A percentile compares a stretch with the other conserved stretches of the same genome.
phyloP scores from a whole-genome alignment of 1,140 invertebrate genomes.

The Orius insidiosus region DNA sequence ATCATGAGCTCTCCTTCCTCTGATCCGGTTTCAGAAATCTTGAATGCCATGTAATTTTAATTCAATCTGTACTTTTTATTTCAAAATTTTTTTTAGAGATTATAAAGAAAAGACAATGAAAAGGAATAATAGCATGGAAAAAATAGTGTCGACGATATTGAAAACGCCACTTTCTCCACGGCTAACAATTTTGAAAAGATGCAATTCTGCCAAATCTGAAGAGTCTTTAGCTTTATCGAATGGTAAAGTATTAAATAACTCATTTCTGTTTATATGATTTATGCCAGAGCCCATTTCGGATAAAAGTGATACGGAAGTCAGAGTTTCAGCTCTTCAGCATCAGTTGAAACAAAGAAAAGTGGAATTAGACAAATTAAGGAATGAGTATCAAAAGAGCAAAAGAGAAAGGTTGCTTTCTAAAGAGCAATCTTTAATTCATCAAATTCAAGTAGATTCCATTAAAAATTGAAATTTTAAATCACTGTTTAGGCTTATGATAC shows the following conservation, averaged over 20 bases:
- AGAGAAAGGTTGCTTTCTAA: slow-evolving; percentile 31
- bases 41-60: too few relatives aligned
- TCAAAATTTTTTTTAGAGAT: too few relatives aligned
- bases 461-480: neutral
- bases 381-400: slow-evolving; percentile 28
- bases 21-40: too few relatives aligned
- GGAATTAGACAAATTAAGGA: slow-evolving; percentile 31
- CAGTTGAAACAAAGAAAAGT: slow-evolving; percentile 29
- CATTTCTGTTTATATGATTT: slow-evolving; percentile 2
- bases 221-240: slow-evolving; percentile 34
- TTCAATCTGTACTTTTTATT: too few relatives aligned
- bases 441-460: slow-evolving; percentile 29
- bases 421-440: slow-evolving; percentile 33
- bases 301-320: slow-evolving; percentile 33
- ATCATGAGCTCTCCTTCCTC: too few relatives aligned
- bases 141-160: slow-evolving; percentile 7
- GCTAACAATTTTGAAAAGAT: slow-evolving; percentile 20
- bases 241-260: slow-evolving; percentile 18
- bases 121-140: too few relatives aligned
- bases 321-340: slow-evolving; percentile 32
- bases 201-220: slow-evolving; percentile 35
- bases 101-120: too few relatives aligned
- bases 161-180: slow-evolving; percentile 22
- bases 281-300: slow-evolving; percentile 32
- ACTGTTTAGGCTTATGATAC: slow-evolving; percentile 29